Evolutionary conservation across 2,797 vertebrate species (phyloP).

Genomic region (Lycodopsis pacificus): DNA sequence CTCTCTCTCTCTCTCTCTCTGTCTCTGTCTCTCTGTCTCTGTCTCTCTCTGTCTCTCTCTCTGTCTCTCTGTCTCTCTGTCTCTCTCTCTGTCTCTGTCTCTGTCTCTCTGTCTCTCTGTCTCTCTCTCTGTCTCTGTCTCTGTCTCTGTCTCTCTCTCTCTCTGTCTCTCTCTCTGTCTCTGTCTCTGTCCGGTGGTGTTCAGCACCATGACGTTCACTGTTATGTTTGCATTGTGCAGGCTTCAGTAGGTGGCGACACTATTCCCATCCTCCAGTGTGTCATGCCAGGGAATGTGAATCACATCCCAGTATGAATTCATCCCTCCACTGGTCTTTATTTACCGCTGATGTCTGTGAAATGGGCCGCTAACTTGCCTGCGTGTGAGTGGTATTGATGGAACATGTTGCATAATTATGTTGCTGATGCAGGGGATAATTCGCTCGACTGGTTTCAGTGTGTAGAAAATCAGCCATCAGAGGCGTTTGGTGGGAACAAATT

Average conservation of each 20-base stretch:
- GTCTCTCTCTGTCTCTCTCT: too few species aligned
- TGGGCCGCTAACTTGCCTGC: conserved; percentile 3
- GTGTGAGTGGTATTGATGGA: conserved; percentile 27
- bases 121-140: too few species aligned
- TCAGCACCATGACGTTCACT: conserved; percentile 12
- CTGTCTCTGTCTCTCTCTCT: background rate
- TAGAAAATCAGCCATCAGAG: conserved; percentile 19
- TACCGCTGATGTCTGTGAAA: conserved; percentile 32
- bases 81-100: background rate
- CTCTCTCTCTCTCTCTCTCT: background rate
- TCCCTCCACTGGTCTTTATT: background rate
- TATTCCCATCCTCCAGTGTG: conserved; percentile 1
- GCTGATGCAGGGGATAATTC: conserved; percentile 28
- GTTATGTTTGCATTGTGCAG: conserved; percentile 29
- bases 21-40: background rate
- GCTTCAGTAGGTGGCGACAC: conserved; percentile 17
- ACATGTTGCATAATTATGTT: conserved; percentile 26
- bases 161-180: background rate
- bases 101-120: background rate
- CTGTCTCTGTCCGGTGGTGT: background rate
- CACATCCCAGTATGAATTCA: conserved; percentile 12
- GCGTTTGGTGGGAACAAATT: background rate
- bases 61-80: background rate
- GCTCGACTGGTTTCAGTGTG: conserved; percentile 12
- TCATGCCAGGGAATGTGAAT: conserved; percentile 20